phyloP scores from a whole-genome alignment of 2,888 invertebrate genomes.

The Merodon equestris region DNA sequence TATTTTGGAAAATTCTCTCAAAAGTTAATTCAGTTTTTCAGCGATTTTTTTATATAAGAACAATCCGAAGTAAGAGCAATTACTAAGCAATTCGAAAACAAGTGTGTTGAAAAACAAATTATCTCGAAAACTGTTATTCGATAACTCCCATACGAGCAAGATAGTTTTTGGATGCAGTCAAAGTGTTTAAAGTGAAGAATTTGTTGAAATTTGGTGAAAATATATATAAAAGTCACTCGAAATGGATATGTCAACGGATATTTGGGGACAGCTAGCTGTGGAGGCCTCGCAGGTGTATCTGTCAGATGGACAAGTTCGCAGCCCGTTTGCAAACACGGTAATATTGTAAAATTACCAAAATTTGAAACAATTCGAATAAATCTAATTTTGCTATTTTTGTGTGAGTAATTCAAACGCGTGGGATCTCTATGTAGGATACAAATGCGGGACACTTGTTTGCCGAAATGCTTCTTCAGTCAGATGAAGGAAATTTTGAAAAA shows the following conservation, averaged over 20 bases:
- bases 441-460: conserved; percentile 25
- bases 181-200: conserved; percentile 29
- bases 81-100: too few species aligned
- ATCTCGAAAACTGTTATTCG: too few species aligned
- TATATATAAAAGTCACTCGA: conserved; percentile 62
- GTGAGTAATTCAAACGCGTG: not conserved
- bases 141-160: too few species aligned
- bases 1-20: conserved; percentile 72
- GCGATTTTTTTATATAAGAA: conserved; percentile 62
- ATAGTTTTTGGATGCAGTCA: too few species aligned
- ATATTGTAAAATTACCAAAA: conserved; percentile 70
- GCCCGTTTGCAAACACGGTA: conserved; percentile 93
- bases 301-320: conserved; percentile 88
- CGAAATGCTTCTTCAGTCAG: not conserved
- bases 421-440: not conserved
- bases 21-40: conserved; percentile 64
- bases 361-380: not conserved
- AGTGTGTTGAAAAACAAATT: too few species aligned
- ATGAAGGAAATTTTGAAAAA: too few species aligned
- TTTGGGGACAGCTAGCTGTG: conserved; percentile 93
- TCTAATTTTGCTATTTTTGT: too few species aligned
- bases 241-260: conserved; percentile 87
- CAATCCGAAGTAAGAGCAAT: conserved; percentile 45
- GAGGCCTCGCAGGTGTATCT: conserved; percentile 93
- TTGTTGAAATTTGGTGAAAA: conserved; percentile 29